Conservation (phyloP, 2,888 invertebrate species). For the Dolichopus griseipennis region DNA sequence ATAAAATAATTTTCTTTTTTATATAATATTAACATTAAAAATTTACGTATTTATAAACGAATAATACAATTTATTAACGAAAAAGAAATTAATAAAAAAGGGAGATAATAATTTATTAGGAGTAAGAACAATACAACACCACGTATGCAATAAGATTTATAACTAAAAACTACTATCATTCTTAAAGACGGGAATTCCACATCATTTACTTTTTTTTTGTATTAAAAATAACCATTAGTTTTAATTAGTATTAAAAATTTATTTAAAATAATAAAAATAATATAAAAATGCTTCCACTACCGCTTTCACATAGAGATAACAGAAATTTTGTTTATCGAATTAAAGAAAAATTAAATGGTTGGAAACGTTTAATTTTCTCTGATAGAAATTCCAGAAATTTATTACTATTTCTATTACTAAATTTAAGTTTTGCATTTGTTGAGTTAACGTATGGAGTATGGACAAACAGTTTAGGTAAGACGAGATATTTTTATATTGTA, state of each 20-base stretch:
- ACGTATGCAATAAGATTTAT: neutral
- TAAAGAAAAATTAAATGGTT: slow-evolving; percentile 65
- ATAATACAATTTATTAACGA: neutral
- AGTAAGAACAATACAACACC: neutral
- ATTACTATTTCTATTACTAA: slow-evolving; percentile 83
- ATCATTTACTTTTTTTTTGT: neutral
- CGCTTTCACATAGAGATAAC: slow-evolving; percentile 50
- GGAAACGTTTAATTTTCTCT: slow-evolving; percentile 79
- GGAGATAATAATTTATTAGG: neutral
- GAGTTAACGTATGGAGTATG: slow-evolving; percentile 87
- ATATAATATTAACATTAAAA: neutral
- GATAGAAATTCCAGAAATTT: slow-evolving; percentile 90
- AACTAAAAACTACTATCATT: neutral
- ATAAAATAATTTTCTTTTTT: neutral
- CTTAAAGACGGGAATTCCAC: neutral
- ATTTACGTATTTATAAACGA: neutral
- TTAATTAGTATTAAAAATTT: neutral
- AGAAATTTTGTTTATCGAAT: slow-evolving; percentile 55
- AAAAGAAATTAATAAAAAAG: neutral
- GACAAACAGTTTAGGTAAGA: slow-evolving; percentile 74
- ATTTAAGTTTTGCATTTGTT: slow-evolving; percentile 93
- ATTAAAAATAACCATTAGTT: neutral
- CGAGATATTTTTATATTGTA: neutral
- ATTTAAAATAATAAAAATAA: neutral
- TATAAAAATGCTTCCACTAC: neutral